These are phyloP conservation scores for Aphis gossypii DNA, from an alignment of 1,140 invertebrate species.

Conservation along the genomic window DNA sequence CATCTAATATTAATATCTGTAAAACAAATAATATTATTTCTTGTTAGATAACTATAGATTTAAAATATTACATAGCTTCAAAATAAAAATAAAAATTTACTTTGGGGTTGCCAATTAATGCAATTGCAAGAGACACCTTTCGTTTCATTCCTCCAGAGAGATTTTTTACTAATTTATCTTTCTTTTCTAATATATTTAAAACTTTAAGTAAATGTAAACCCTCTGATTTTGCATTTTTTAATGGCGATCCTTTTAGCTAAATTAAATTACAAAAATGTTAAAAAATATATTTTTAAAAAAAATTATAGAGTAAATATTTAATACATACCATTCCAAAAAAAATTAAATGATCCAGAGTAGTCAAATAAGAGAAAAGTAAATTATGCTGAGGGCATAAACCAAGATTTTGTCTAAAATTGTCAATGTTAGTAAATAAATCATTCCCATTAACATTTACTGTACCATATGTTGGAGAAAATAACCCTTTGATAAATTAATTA, in stretches of 20 bases:
- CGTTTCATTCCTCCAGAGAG: slow-evolving; percentile 89
- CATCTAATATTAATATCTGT: slow-evolving; percentile 71
- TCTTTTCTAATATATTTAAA: slow-evolving; percentile 66
- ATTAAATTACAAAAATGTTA: slow-evolving; percentile 46
- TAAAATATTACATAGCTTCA: not conserved
- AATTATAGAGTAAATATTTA: not conserved
- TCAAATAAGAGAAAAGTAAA: slow-evolving; percentile 89
- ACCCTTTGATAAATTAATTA: slow-evolving; percentile 64
- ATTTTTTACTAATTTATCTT: slow-evolving; percentile 59
- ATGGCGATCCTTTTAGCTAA: slow-evolving; percentile 68
- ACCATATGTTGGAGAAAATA: slow-evolving; percentile 71
- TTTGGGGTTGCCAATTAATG: slow-evolving; percentile 73
- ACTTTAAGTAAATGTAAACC: slow-evolving; percentile 66
- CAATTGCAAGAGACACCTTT: slow-evolving; percentile 81
- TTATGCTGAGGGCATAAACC: slow-evolving; percentile 94
- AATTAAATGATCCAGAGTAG: slow-evolving; percentile 85
- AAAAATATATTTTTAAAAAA: not conserved
- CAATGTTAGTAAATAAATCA: slow-evolving; percentile 69
- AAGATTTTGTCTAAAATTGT: slow-evolving; percentile 68
- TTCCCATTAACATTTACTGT: slow-evolving; percentile 72
- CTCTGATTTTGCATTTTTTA: slow-evolving; percentile 60
- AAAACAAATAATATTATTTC: not conserved
- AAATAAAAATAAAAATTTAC: not conserved
- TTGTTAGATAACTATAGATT: not conserved
- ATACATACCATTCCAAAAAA: slow-evolving; percentile 61